Percentiles rank a stretch among this genome's conserved stretches.
Conservation (phyloP, 1,140 invertebrate species). For the Meloidogyne exigua region DNA sequence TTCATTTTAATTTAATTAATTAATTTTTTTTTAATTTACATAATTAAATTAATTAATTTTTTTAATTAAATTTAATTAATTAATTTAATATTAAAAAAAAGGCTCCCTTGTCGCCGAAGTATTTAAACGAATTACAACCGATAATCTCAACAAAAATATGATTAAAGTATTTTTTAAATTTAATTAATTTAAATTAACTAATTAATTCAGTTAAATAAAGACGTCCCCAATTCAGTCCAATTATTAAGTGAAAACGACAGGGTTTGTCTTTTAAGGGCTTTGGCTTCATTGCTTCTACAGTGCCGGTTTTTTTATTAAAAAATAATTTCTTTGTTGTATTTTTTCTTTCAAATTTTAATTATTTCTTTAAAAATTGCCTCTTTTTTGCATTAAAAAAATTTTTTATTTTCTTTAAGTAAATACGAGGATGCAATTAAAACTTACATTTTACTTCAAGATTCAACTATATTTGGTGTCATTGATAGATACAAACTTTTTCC, state of each 20-base stretch:
- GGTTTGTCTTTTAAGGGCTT: neutral
- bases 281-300: constrained; percentile 23
- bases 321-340: neutral
- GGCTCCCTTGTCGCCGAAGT: constrained; percentile 40
- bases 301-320: neutral
- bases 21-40: too few relatives aligned
- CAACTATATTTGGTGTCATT: constrained; percentile 55
- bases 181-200: neutral
- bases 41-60: constrained; percentile 20
- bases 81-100: neutral
- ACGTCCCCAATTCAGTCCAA: neutral
- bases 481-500: constrained; percentile 54
- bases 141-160: constrained; percentile 18
- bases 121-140: constrained; percentile 65
- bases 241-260: constrained; percentile 14
- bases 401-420: constrained; percentile 69
- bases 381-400: too few relatives aligned
- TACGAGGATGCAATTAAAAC: constrained; percentile 89
- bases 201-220: neutral
- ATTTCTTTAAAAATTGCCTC: too few relatives aligned
- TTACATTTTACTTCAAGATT: constrained; percentile 73
- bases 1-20: too few relatives aligned
- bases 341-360: too few relatives aligned
- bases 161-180: constrained; percentile 1
- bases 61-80: too few relatives aligned